Evolutionary conservation across 2,113 vertebrate genomes (phyloP).

Genomic region (Mobula hypostoma): DNA sequence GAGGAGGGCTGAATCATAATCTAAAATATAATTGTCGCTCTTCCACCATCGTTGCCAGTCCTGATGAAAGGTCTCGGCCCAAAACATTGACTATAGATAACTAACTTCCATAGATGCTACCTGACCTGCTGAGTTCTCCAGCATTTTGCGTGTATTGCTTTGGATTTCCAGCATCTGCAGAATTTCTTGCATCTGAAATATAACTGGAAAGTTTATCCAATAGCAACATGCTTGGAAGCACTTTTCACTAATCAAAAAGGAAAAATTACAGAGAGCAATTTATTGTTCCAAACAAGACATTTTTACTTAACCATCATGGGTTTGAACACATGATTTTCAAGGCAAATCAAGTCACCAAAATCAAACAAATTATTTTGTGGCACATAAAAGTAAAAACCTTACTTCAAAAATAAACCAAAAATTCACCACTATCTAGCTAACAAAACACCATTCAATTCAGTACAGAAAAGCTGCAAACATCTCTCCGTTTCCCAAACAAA

Average conservation of each 20-base stretch:
- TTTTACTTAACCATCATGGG: not conserved
- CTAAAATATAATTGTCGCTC: not conserved
- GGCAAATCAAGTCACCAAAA: not conserved
- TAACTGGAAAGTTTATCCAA: not conserved
- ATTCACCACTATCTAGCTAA: not conserved
- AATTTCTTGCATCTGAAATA: not conserved
- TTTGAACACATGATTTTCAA: not conserved
- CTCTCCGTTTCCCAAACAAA: not conserved
- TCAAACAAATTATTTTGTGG: not conserved
- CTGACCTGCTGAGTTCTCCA: too few relatives aligned
- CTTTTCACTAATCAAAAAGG: not conserved
- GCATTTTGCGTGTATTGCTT: too few relatives aligned
- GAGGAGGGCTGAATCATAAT: not conserved
- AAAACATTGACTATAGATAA: too few relatives aligned
- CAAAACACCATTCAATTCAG: not conserved
- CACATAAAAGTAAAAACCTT: not conserved
- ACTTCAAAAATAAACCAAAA: not conserved
- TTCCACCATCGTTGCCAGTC: too few relatives aligned
- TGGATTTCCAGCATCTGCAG: too few relatives aligned
- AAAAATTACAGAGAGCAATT: conserved; percentile 16
- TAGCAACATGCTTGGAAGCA: not conserved
- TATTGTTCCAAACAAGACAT: not conserved
- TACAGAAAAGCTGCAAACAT: not conserved
- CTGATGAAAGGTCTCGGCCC: too few relatives aligned
- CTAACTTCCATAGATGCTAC: too few relatives aligned